A percentile compares a stretch with the other conserved stretches of the same genome.
Conservation (phyloP, 2,888 invertebrate genomes). For the Lasioglossum marginatum region DNA sequence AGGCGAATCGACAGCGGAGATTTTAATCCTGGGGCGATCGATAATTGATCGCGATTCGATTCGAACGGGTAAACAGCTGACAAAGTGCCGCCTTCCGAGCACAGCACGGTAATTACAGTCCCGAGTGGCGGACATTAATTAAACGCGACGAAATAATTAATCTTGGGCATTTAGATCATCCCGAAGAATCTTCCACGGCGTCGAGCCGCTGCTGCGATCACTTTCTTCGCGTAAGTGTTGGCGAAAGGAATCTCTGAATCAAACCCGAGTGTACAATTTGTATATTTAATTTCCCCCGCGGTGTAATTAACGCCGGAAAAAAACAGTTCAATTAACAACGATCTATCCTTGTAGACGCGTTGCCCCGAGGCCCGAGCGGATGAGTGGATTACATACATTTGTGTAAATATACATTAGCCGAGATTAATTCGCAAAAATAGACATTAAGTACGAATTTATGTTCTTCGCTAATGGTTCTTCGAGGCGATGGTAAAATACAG, state of each 20-base stretch:
- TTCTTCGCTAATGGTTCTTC: neutral
- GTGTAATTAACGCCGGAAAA: neutral
- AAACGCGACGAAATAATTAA: constrained; percentile 78
- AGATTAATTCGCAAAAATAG: neutral
- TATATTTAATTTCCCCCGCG: neutral
- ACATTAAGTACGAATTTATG: neutral
- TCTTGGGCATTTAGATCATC: constrained; percentile 75
- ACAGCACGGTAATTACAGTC: constrained; percentile 63
- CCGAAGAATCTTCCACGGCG: constrained; percentile 59
- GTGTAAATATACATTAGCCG: neutral
- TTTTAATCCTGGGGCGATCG: constrained; percentile 33
- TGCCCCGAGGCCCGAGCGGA: neutral
- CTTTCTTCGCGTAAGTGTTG: neutral
- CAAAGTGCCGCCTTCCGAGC: constrained; percentile 49
- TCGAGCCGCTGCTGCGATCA: neutral
- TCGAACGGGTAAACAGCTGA: constrained; percentile 16
- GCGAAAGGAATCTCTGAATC: neutral
- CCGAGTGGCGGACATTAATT: constrained; percentile 73
- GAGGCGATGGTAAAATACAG: neutral
- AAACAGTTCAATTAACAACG: neutral
- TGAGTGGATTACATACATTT: neutral
- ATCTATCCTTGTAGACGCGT: neutral
- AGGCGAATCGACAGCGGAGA: constrained; percentile 5
- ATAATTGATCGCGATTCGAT: constrained; percentile 58
- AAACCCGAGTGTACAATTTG: neutral